Evolutionary conservation across 2,113 vertebrate genomes (phyloP), one percentile per base, ranked within the genome.

Genomic region (Pollimyrus isidori): DNA sequence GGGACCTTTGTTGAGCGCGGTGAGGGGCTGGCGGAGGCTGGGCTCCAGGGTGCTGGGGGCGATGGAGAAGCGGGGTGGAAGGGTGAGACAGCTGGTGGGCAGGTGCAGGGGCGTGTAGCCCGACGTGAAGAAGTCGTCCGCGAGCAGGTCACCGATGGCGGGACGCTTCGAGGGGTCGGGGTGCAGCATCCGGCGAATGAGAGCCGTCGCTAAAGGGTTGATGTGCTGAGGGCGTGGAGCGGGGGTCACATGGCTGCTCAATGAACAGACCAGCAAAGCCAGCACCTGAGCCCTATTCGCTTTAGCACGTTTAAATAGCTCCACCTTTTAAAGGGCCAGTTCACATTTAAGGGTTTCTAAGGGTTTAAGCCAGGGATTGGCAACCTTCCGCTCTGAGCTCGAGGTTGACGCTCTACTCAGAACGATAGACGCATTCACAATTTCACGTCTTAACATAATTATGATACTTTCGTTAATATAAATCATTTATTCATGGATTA

Each of bases 141-240:
- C 88, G 3, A 97, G 95, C 90, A 99, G 93, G 88, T 99, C 96
- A 0, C 95, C 89, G 0, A 99, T 94, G 1, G 96, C 96, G 0
- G 98, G 98, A 26, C 98, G 96, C 0, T 96, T 95, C 4, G 94
- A 42, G 0, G 98, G 98, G 86, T 99, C 98, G 0, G 97, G 96
- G 26, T 97, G 96, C 53, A 99, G 95, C 98, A 99, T 99, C 92
- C 96, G 96, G 93, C 97, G 97, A 92, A 99, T 99, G 52, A 99
- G 97, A 52, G 93, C 90, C 0, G 97, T 90, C 0, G 98, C 98
- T 6, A 96, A 46, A 0, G 97, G 97, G 94, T 97, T 98, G 94
- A 99, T 94, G 93, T 99, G 97, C 98, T 99, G 88, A 76, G 10
- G 30, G 35, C 35, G n/a, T 17, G 50, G 5, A 53, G 13, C 7